Evolutionary conservation across 2,113 vertebrate genomes (phyloP).

Genomic region (Spheniscus mendiculus): DNA sequence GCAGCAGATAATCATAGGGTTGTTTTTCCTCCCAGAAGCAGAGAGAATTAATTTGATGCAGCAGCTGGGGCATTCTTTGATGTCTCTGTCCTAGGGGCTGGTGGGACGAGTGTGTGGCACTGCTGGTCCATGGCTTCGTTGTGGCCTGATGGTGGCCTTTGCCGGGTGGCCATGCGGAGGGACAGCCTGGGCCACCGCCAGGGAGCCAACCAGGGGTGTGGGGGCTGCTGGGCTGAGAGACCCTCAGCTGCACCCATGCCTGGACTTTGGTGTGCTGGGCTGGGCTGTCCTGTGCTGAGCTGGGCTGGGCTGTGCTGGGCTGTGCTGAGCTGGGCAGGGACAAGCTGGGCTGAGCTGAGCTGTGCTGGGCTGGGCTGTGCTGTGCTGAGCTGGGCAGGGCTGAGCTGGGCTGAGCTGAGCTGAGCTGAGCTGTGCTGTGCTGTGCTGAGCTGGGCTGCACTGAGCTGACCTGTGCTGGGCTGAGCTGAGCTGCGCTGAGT

Average conservation of each 20-base stretch:
- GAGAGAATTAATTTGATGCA: neutral
- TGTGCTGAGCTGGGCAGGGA: too few species aligned
- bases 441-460: neutral
- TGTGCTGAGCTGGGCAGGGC: too few species aligned
- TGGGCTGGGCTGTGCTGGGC: neutral
- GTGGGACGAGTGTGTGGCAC: neutral
- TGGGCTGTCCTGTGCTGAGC: accelerated
- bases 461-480: accelerated
- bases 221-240: neutral
- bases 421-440: neutral
- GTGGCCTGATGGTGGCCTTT: neutral
- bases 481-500: neutral
- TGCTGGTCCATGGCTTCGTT: accelerated
- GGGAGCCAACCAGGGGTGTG: neutral
- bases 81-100: neutral
- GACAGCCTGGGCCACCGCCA: neutral
- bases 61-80: neutral
- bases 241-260: neutral
- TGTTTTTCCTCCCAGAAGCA: neutral
- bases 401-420: too few species aligned
- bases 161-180: accelerated
- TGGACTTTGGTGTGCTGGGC: neutral
- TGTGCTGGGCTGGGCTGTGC: too few species aligned
- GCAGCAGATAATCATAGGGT: neutral
- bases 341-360: neutral